phyloP scores from a whole-genome alignment of 1,140 invertebrate genomes.

The Anthonomus grandis region DNA sequence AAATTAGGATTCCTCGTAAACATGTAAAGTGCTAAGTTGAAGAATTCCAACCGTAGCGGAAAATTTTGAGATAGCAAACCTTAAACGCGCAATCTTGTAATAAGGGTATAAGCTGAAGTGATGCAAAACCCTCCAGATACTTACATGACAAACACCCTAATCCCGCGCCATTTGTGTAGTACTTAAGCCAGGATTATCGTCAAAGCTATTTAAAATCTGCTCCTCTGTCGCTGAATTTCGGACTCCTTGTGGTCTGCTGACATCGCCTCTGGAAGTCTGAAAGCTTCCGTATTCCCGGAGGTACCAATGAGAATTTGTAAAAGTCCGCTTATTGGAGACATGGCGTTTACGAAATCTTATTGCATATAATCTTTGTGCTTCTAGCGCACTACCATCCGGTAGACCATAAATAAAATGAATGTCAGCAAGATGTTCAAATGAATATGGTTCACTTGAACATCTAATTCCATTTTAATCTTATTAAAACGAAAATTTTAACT shows the following conservation, averaged over 20 bases:
- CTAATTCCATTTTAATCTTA: too few species aligned
- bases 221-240: constrained; percentile 8
- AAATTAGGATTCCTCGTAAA: too few species aligned
- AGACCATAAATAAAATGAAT: too few species aligned
- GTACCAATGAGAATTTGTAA: constrained; percentile 14
- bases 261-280: constrained; percentile 9
- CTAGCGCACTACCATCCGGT: background rate
- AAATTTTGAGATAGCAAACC: too few species aligned
- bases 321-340: constrained; percentile 3
- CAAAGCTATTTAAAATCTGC: background rate
- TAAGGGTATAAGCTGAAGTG: too few species aligned
- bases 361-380: constrained; percentile 13
- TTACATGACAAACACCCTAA: constrained; percentile 1
- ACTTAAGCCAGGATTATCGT: constrained; percentile 1
- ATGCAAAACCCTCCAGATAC: too few species aligned
- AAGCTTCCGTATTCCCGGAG: constrained; percentile 16
- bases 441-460: too few species aligned
- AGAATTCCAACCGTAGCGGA: too few species aligned
- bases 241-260: constrained; percentile 8
- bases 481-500: too few species aligned
- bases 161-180: background rate
- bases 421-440: too few species aligned
- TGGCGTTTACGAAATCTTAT: constrained; percentile 13
- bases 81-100: too few species aligned
- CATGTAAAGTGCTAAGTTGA: too few species aligned